Percentiles rank a stretch among this genome's conserved stretches.
phyloP scores from a whole-genome alignment of 2,888 invertebrate species.

The Tipula helvola region DNA sequence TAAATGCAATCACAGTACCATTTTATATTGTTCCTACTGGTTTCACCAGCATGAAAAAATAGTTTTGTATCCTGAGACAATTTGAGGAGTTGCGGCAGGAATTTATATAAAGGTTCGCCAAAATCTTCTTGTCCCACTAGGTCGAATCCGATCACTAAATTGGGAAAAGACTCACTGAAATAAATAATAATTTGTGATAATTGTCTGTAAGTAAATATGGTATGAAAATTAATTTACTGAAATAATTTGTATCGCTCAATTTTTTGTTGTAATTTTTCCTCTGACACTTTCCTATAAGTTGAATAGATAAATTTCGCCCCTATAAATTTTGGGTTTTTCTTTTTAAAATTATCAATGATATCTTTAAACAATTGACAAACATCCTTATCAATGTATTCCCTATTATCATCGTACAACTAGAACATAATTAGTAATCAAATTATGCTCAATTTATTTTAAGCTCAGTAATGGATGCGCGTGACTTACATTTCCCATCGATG shows the following conservation, averaged over 20 bases:
- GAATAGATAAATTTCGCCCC: constrained; percentile 46
- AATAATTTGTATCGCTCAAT: constrained; percentile 22
- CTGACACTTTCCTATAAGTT: constrained; percentile 20
- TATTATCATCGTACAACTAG: constrained; percentile 42
- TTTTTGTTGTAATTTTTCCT: constrained; percentile 17
- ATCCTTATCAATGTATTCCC: constrained; percentile 35
- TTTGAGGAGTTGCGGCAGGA: constrained; percentile 22
- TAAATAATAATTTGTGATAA: not conserved
- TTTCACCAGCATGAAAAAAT: constrained; percentile 56
- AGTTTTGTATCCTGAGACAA: constrained; percentile 34
- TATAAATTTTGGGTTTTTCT: constrained; percentile 42
- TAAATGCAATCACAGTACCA: not conserved
- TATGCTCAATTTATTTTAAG: not conserved
- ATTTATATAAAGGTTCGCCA: constrained; percentile 37
- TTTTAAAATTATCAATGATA: constrained; percentile 38
- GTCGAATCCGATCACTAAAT: constrained; percentile 50
- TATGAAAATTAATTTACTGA: constrained; percentile 22
- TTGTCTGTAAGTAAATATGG: not conserved
- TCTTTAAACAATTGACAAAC: constrained; percentile 31
- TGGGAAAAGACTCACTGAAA: constrained; percentile 30
- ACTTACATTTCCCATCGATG: constrained; percentile 17
- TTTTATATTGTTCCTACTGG: constrained; percentile 28
- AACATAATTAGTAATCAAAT: not conserved
- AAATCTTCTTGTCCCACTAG: constrained; percentile 54
- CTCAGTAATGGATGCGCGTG: not conserved